Evolutionary conservation across 2,888 invertebrate species (phyloP), one percentile per base, ranked within the genome.

Genomic region (Heteromurus nitidus): DNA sequence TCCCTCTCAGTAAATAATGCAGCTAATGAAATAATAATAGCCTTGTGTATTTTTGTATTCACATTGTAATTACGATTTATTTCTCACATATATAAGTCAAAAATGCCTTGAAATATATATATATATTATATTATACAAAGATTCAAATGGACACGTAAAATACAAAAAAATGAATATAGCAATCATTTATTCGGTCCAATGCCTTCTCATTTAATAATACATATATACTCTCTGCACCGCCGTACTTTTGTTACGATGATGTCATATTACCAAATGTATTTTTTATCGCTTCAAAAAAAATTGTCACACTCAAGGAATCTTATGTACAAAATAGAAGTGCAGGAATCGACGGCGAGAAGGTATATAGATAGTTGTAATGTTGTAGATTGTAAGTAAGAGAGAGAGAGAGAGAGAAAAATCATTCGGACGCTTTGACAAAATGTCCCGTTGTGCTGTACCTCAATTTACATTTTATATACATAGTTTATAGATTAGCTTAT

Each of bases 1-100:
- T 74, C n/a, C n/a, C n/a, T n/a, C 65, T 74, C 64, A 73, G 30
- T 53, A 58, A 44, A 62, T 47, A 76, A 55, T 76, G 58, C 53
- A 76, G 74, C 67, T 76, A 76, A 76, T 76, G 75, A 67, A 76
- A 67, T 67, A 76, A 76, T 76, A 47, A 30, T 68, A 76, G 55
- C 31, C n/a, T 60, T 30, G 68, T 68, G 68, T 77, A 77, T 77
- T 77, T 77, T 77, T 77, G 36, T 77, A 77, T 77, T 16, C 44
- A 67, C n/a, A 47, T 64, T 64, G 75, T 76, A 67, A 76, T 76
- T 76, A 67, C 73, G 44, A 30, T 64, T n/a, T n/a, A n/a, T n/a
- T n/a, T n/a, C n/a, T n/a, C n/a, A n/a, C n/a, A n/a, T n/a, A n/a
- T n/a, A n/a, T n/a, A n/a, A n/a, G n/a, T n/a, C n/a, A n/a, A n/a